Evolutionary conservation across 2,888 invertebrate genomes (phyloP), one percentile per base, ranked within the genome.

Genomic region (Caenorhabditis doughertyi): DNA sequence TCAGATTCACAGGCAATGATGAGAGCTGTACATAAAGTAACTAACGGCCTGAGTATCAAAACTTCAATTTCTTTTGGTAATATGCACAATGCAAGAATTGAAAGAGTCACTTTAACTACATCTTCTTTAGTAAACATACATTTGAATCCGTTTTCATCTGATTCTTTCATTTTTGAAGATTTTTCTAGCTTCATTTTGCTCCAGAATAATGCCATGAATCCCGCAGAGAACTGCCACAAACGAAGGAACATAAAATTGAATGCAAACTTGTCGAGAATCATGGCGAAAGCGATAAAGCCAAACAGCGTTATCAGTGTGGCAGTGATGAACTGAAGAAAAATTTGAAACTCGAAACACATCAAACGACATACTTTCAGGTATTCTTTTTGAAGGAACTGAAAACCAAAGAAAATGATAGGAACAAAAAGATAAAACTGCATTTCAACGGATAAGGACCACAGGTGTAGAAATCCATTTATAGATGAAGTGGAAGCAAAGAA

Each of bases 201-300:
- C 51, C 56, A 73, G 18, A 51, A 81, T 3, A 65, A n/a, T 2
- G 71, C 71, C 2, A 67, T 13, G 32, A 71, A 77, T 47, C 81
- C 81, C 5, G 81, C 56, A 9, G 67, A 67, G 49, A 82, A 82
- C 39, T 82, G 81, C 81, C 81, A 82, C 0, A 82, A 27, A 25
- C 81, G 58, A 21, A 72, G 67, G 5, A 64, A 42, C 82, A 82
- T 82, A 35, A 82, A 82, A 42, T 82, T 82, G 67, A 82, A 82
- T 7, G 68, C 72, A 27, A 82, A 82, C 25, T 72, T 60, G 4
- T 55, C 25, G 9, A 64, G 53, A 44, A 73, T 62, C n/a, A 79
- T 18, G 7, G 27, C 29, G 16, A 56, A 79, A 2, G 39, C 18
- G n/a, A 68, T 56, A 42, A 56, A 47, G 0, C 77, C 77, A 29